These are phyloP conservation scores for Carapus acus DNA, from an alignment of 2,797 vertebrate species.

Conservation along the genomic window DNA sequence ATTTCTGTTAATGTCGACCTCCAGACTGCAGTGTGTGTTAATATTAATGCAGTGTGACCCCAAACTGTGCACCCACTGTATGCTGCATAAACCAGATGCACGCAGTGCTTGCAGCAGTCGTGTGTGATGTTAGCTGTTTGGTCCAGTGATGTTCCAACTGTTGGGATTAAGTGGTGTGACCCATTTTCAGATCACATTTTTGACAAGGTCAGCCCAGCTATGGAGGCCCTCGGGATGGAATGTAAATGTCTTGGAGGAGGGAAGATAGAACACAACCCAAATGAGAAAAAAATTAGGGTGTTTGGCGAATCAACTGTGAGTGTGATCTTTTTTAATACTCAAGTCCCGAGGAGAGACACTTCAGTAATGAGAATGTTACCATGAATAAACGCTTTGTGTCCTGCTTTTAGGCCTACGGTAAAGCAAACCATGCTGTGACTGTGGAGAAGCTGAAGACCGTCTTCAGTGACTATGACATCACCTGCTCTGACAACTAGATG, in stretches of 20 bases:
- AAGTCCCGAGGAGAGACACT: no score
- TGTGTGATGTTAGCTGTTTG: neutral
- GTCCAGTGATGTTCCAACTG: neutral
- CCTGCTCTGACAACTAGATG: slow-evolving; percentile 80
- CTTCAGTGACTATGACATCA: slow-evolving; percentile 80
- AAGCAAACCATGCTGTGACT: slow-evolving; percentile 83
- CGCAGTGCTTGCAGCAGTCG: neutral
- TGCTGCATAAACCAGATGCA: no score
- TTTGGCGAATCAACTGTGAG: slow-evolving; percentile 88
- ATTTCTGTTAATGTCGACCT: neutral
- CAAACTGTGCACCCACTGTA: no score
- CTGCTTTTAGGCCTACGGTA: slow-evolving; percentile 80
- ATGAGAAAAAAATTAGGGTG: slow-evolving; percentile 80
- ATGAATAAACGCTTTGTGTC: neutral
- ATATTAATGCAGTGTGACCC: neutral
- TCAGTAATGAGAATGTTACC: no score
- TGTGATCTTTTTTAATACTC: slow-evolving; percentile 11
- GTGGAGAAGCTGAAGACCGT: slow-evolving; percentile 77
- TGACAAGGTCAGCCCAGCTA: slow-evolving; percentile 80
- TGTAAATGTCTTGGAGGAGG: slow-evolving; percentile 86
- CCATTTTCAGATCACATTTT: slow-evolving; percentile 83
- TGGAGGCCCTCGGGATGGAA: slow-evolving; percentile 80
- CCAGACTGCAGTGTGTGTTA: neutral
- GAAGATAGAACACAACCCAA: slow-evolving; percentile 84
- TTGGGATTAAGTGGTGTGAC: neutral